A percentile compares a stretch with the other conserved stretches of the same genome.
Conservation (phyloP, 92 coral and sea anemone species). For the Phenganax subtilis region DNA sequence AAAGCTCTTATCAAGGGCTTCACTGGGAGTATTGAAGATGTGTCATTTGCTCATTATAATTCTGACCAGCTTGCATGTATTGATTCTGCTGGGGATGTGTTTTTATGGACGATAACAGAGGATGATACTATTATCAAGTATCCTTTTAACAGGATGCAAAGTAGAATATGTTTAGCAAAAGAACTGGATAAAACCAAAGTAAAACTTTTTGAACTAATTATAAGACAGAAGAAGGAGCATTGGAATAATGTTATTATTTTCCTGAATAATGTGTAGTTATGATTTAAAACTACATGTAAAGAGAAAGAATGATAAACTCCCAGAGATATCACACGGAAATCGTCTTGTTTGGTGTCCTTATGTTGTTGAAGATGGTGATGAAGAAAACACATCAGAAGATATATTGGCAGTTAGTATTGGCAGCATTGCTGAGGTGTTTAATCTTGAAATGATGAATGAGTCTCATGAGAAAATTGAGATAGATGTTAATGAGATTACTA, state of each 20-base stretch:
- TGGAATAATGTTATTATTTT: not conserved
- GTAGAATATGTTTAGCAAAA: not conserved
- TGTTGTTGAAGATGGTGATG: constrained; percentile 64
- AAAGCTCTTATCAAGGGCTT: constrained; percentile 89
- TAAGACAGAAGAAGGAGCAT: too few species aligned
- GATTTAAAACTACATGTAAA: constrained; percentile 69
- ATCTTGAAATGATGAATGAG: constrained; percentile 56
- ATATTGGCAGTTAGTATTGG: constrained; percentile 15
- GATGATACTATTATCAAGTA: constrained; percentile 73
- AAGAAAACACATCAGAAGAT: constrained; percentile 42
- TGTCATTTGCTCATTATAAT: constrained; percentile 82
- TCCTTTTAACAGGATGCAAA: constrained; percentile 43
- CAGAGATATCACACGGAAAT: constrained; percentile 57
- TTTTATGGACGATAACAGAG: constrained; percentile 78
- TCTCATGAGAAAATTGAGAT: constrained; percentile 54
- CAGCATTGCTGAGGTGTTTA: constrained; percentile 65
- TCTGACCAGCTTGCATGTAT: constrained; percentile 83
- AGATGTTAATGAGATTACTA: constrained; percentile 50
- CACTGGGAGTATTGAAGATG: constrained; percentile 77
- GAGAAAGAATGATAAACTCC: constrained; percentile 36
- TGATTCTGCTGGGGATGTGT: constrained; percentile 92
- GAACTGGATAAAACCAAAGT: too few species aligned
- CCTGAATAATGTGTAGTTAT: constrained; percentile 49
- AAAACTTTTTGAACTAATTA: too few species aligned
- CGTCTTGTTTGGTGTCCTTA: constrained; percentile 86